These are phyloP conservation scores for Pemphredon lugubris DNA, from an alignment of 2,888 invertebrate genomes.

Conservation along the genomic window DNA sequence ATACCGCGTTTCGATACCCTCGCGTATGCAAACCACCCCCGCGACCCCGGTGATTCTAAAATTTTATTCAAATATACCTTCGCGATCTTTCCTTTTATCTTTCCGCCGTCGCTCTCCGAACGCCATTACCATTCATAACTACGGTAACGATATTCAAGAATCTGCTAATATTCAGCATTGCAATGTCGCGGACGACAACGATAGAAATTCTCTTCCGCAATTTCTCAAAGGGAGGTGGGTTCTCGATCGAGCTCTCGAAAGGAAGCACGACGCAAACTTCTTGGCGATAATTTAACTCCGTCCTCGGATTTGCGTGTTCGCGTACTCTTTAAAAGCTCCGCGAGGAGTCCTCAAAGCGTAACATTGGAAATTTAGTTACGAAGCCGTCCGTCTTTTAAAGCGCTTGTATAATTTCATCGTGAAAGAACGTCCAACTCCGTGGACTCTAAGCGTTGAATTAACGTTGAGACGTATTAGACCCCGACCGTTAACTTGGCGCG, in stretches of 20 bases:
- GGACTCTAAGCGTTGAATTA: neutral
- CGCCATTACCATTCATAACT: neutral
- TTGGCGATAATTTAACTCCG: neutral
- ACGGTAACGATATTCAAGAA: neutral
- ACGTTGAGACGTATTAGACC: constrained; percentile 8
- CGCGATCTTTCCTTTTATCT: neutral
- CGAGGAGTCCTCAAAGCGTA: neutral
- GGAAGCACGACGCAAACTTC: neutral
- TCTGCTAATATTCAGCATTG: neutral
- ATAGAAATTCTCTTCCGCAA: neutral
- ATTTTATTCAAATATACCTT: neutral
- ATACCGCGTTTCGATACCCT: neutral
- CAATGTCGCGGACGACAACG: neutral
- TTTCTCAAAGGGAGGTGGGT: neutral
- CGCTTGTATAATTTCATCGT: neutral
- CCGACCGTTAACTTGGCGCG: neutral
- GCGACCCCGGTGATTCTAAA: neutral
- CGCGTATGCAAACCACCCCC: neutral
- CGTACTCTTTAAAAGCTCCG: neutral
- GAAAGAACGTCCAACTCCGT: constrained; percentile 15
- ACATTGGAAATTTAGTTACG: constrained; percentile 14
- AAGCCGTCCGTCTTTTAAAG: neutral
- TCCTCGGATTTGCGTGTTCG: neutral
- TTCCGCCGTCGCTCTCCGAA: neutral
- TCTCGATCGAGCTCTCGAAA: neutral